phyloP scores from a whole-genome alignment of 1,140 invertebrate genomes.

The Laupala kohalensis region DNA sequence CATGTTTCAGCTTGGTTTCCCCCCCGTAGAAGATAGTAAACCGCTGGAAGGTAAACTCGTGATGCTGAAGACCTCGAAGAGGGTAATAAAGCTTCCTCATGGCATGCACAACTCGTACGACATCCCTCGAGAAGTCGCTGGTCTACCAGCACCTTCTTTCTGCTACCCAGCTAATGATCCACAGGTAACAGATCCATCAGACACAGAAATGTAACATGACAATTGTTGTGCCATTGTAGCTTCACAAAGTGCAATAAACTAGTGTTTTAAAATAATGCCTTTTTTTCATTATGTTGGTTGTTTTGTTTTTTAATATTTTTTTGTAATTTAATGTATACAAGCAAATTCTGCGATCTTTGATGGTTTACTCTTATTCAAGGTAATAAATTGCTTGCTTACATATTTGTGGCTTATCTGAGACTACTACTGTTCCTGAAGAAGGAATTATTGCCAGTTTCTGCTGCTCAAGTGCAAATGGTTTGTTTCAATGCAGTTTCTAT shows the following conservation, averaged over 20 bases:
- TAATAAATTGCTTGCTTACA: not conserved
- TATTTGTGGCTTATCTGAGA: not conserved
- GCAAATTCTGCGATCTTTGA: too few species aligned
- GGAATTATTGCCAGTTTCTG: too few species aligned
- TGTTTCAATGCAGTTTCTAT: too few species aligned
- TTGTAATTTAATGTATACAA: too few species aligned
- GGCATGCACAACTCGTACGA: constrained; percentile 29
- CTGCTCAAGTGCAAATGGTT: too few species aligned
- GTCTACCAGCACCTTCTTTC: constrained; percentile 27
- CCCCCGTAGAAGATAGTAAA: constrained; percentile 26
- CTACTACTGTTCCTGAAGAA: too few species aligned
- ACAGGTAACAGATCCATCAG: too few species aligned
- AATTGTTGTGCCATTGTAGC: too few species aligned
- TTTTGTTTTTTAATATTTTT: not conserved
- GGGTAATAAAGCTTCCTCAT: constrained; percentile 33
- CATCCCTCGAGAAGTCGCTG: constrained; percentile 31
- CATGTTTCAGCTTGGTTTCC: constrained; percentile 25
- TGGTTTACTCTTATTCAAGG: not conserved
- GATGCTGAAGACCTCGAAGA: constrained; percentile 33
- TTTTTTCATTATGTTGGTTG: not conserved
- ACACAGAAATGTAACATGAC: too few species aligned
- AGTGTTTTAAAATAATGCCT: not conserved
- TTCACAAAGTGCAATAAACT: too few species aligned
- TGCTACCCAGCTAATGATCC: constrained; percentile 29
- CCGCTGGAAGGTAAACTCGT: constrained; percentile 30